These are phyloP conservation scores for Drosophila ezoana DNA, from an alignment of 2,888 invertebrate genomes.

Conservation along the genomic window DNA sequence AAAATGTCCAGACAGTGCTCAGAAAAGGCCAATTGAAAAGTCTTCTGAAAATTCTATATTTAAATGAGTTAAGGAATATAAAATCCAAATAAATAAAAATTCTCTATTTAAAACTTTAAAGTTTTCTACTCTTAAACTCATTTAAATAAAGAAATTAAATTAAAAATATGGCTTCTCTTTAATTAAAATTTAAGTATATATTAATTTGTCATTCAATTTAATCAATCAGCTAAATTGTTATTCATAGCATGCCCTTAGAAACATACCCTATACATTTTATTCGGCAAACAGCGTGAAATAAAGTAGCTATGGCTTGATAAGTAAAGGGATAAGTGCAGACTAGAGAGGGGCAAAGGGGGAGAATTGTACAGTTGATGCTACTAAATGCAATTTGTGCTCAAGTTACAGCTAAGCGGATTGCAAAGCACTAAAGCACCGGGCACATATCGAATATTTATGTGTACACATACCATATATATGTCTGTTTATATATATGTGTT, in stretches of 20 bases:
- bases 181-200: too few relatives aligned
- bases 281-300: constrained; percentile 18
- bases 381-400: constrained; percentile 73
- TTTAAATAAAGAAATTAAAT: too few relatives aligned
- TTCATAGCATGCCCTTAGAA: neutral
- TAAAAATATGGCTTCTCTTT: too few relatives aligned
- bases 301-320: constrained; percentile 45
- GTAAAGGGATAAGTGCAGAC: constrained; percentile 11
- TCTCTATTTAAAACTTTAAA: too few relatives aligned
- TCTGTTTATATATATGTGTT: constrained; percentile 20
- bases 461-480: constrained; percentile 15
- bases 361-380: constrained; percentile 45
- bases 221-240: neutral
- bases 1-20: too few relatives aligned
- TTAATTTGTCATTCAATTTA: too few relatives aligned
- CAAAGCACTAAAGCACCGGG: constrained; percentile 55
- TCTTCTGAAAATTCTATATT: too few relatives aligned
- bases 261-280: constrained; percentile 15
- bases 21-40: too few relatives aligned
- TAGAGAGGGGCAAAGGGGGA: constrained; percentile 1
- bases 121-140: too few relatives aligned
- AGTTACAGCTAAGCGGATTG: constrained; percentile 74
- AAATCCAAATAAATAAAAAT: too few relatives aligned
- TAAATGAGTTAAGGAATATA: too few relatives aligned
- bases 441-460: constrained; percentile 66